A percentile compares a stretch with the other conserved stretches of the same genome.
phyloP scores from a whole-genome alignment of 2,113 vertebrate species.

The Apodemus speciosus region DNA sequence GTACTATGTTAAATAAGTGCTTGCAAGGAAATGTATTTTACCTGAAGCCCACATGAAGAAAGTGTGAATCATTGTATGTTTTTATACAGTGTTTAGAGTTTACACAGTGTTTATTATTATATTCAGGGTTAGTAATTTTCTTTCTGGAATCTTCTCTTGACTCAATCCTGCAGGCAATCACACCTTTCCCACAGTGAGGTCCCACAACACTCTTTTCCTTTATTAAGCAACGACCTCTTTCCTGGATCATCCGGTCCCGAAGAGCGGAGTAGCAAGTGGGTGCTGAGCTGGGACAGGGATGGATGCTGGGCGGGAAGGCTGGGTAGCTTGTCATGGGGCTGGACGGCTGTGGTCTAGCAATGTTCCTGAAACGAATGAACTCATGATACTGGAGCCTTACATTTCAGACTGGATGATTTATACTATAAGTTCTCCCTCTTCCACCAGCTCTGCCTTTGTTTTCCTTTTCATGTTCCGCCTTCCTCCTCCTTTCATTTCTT shows the following conservation, averaged over 20 bases:
- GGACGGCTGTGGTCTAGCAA: neutral
- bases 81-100: neutral
- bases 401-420: neutral
- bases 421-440: neutral
- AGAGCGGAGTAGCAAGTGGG: neutral
- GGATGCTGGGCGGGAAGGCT: neutral
- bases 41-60: neutral
- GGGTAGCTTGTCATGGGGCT: neutral
- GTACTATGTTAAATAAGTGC: neutral
- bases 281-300: neutral
- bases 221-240: neutral
- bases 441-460: neutral
- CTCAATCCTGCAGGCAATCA: neutral
- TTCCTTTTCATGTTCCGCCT: fast-evolving
- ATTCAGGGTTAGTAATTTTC: neutral
- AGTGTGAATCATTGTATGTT: neutral
- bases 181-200: neutral
- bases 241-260: neutral
- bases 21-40: neutral
- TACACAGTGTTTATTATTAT: too few species aligned
- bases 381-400: neutral
- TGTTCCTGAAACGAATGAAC: neutral
- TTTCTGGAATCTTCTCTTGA: neutral
- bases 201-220: neutral
- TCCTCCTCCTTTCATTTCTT: neutral